These are phyloP conservation scores for Chelonoidis abingdonii DNA, from an alignment of 2,113 vertebrate species.

Conservation along the genomic window DNA sequence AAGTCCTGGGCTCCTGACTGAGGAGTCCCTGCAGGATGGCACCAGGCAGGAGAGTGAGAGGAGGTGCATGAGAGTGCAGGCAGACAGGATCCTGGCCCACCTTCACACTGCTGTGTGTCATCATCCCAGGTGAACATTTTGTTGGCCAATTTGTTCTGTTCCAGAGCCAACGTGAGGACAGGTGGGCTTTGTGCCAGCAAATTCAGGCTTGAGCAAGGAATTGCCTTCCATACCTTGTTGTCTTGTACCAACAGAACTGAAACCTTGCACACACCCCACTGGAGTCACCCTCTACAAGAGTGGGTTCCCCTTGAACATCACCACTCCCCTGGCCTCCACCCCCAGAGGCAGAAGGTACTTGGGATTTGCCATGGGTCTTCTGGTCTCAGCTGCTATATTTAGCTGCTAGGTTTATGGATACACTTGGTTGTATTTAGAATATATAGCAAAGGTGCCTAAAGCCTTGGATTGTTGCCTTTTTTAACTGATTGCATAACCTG, in stretches of 20 bases:
- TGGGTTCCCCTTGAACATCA: neutral
- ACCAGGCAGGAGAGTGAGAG: neutral
- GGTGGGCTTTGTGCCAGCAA: neutral
- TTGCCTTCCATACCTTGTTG: neutral
- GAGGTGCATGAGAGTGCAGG: neutral
- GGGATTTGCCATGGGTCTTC: constrained; percentile 40
- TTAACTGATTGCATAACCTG: constrained; percentile 4
- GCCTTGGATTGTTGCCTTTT: neutral
- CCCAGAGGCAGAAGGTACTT: neutral
- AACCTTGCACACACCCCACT: neutral
- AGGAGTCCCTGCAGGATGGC: neutral
- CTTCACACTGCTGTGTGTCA: neutral
- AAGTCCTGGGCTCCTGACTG: no score
- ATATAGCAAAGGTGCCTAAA: constrained; percentile 45
- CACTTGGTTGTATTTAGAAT: constrained; percentile 57
- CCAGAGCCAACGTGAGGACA: neutral
- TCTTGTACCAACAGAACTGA: neutral
- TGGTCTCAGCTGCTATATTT: constrained; percentile 56
- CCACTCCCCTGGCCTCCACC: no score
- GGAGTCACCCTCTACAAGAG: neutral
- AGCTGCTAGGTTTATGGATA: constrained; percentile 54
- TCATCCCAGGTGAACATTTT: neutral
- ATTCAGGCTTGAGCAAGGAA: rapidly evolving
- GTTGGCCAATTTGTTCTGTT: neutral
- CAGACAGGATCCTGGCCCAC: no score